Base-by-base conservation (phyloP, 2,797 vertebrate genomes). In the Labeo calbasu region DNA sequence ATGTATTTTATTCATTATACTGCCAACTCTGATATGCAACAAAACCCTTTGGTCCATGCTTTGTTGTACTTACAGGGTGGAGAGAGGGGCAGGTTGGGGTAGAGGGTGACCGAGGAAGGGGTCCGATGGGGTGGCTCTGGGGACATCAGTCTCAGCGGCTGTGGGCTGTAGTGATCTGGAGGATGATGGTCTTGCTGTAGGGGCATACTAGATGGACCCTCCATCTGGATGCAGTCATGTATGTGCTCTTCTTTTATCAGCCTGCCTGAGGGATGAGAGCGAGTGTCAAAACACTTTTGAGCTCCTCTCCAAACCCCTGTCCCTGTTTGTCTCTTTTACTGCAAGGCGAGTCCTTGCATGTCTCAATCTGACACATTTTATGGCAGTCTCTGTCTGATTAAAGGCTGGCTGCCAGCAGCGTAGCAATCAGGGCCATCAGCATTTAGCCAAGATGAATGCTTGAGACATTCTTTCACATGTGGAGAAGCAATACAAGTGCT, bases 231-330 rank as follows among this genome's bases (percentile, higher is more conserved):
- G 81, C 95, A 92, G 87, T 92, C 93, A 81, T 92, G 93, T 75
- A 92, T 76, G 84, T 92, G 93, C 86, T 96, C 94, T 88, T 96
- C 94, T 88, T 96, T 96, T 55, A 96, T 92, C 9, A 90, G 72
- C 6, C 90, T 84, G 19, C 85, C 83, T 76, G 88, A 90, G 43
- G 91, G 89, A 48, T 83, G 66, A 15, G 36, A 65, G 36, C 4
- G 4, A 53, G 48, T 77, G 81, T 83, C 73, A 83, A 77, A 84
- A 78, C 66, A 71, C 61, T 10, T 70, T 43, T 19, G 21, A 70
- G 40, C 23, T 71, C 66, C 43, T 86, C 51, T 69, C 19, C 8
- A 50, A 69, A 69, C 43, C 66, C 40, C 50, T 12, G n/a, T 79
- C 25, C 65, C 17, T 59, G 25, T 70, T 70, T 77, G 36, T 75